Evolutionary conservation across 2,888 invertebrate species (phyloP), one percentile per base, ranked within the genome.

Genomic region (Dasypolia templi): DNA sequence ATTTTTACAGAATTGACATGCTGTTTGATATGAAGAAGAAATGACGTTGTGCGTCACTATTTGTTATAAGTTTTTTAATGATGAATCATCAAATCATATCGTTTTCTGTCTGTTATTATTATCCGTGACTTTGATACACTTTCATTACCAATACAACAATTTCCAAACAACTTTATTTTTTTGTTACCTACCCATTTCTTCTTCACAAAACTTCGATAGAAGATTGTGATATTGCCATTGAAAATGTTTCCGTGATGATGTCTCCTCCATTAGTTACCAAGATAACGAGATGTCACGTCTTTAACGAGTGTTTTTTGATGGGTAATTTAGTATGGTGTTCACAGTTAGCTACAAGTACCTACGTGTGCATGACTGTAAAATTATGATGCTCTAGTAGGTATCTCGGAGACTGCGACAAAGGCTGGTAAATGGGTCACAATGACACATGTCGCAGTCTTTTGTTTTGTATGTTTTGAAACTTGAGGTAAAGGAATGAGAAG

Each of bases 281-380:
- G 51, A 53, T 66, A 72, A 74, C 66, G 86, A 89, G 90, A 75
- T 87, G 84, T 58, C 79, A 29, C 77, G 46, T 55, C 42, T 32
- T 26, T 42, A 44, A 55, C 69, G 56, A 68, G 66, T 75, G 63
- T 76, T 72, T 77, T 80, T 82, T 79, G 66, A 81, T 75, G 83
- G 81, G 75, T 85, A 85, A 84, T 87, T 87, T 83, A 78, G 71
- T 74, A 22, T 81, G 70, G 46, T 71, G 73, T 70, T 75, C 19
- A 78, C 76, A 77, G 84, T 83, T 71, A 77, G n/a, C n/a, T n/a
- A n/a, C n/a, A n/a, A n/a, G n/a, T n/a, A 66, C 49, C 53, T 82
- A 82, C 78, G 84, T 84, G 88, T 88, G 87, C 89, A 86, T 88
- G 87, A 89, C 87, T 89, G 88, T 86, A 77, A 89, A 85, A 89